phyloP scores from a whole-genome alignment of 2,113 vertebrate species.

The Lophotis ruficrista region DNA sequence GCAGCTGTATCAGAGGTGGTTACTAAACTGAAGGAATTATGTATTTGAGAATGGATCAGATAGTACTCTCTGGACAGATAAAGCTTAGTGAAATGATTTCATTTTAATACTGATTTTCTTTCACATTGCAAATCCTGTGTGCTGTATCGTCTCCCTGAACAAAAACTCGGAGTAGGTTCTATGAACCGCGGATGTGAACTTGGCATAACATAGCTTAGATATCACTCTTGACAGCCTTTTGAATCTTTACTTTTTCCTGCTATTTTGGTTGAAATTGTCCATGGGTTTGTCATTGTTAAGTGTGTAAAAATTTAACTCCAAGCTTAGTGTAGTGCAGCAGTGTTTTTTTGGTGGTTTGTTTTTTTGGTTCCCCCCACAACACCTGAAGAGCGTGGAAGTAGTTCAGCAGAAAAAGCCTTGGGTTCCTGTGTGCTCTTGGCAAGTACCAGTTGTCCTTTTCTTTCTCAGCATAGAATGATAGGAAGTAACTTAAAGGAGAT shows the following conservation, averaged over 20 bases:
- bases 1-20: not conserved
- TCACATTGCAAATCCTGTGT: not conserved
- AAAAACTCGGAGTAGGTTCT: not conserved
- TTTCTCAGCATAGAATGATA: not conserved
- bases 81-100: not conserved
- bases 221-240: not conserved
- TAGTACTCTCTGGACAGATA: not conserved
- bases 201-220: not conserved
- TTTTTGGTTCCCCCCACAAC: too few species aligned
- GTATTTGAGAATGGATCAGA: not conserved
- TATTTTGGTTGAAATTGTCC: not conserved
- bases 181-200: not conserved
- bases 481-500: not conserved
- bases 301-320: not conserved
- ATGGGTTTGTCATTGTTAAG: not conserved
- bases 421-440: not conserved
- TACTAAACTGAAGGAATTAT: not conserved
- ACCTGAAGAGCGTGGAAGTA: not conserved
- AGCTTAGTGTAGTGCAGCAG: not conserved
- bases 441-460: not conserved
- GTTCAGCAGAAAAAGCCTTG: not conserved
- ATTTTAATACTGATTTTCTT: not conserved
- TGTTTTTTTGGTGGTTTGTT: not conserved
- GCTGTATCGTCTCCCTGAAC: not conserved
- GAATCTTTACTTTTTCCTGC: not conserved